These are phyloP conservation scores for Varecia variegata DNA, from an alignment of 2,797 vertebrate species.

Conservation along the genomic window DNA sequence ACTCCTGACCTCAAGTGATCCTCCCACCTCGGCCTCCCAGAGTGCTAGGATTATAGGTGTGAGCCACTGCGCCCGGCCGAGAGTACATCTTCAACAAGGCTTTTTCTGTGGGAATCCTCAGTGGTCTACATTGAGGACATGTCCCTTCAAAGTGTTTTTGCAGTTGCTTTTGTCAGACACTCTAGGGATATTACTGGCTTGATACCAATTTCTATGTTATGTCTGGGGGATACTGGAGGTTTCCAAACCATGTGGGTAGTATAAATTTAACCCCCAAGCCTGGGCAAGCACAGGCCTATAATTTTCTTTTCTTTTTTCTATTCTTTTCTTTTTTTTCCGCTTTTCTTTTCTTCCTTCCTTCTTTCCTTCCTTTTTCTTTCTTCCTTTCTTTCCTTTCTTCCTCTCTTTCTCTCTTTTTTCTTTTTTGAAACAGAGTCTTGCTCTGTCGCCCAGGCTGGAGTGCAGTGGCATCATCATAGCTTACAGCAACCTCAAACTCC, in stretches of 20 bases:
- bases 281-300: neutral
- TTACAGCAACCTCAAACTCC: neutral
- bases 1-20: no score
- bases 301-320: neutral
- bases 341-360: no score
- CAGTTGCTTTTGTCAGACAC: neutral
- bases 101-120: neutral
- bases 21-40: no score
- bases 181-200: neutral
- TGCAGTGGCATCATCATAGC: neutral
- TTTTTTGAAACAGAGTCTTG: neutral
- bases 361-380: no score
- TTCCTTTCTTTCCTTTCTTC: no score
- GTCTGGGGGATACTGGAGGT: neutral
- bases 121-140: neutral
- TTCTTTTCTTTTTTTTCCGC: no score
- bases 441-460: neutral
- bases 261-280: neutral
- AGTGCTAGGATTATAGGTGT: no score
- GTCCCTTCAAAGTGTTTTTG: neutral
- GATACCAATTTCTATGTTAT: neutral
- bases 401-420: no score
- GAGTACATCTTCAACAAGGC: neutral
- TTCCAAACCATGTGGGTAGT: neutral
- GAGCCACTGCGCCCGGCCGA: no score